phyloP scores from a whole-genome alignment of 2,888 invertebrate species.

The Drosophila putrida region DNA sequence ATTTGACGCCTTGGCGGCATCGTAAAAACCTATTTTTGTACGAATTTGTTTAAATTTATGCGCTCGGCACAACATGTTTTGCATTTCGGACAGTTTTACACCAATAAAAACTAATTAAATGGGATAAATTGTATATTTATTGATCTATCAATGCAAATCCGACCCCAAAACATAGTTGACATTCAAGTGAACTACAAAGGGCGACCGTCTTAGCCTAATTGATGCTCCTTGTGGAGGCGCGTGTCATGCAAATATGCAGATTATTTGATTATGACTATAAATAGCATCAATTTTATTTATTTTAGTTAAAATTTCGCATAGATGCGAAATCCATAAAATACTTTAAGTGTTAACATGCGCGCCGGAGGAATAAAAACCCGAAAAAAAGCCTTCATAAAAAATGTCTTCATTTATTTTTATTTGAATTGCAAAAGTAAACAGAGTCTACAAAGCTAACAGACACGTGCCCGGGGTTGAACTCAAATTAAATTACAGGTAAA shows the following conservation, averaged over 20 bases:
- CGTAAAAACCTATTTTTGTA: conserved; percentile 76
- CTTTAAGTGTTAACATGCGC: conserved; percentile 70
- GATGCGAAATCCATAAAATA: conserved; percentile 53
- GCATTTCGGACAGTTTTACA: conserved; percentile 68
- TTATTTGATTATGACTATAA: conserved; percentile 29
- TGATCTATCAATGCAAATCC: conserved; percentile 39
- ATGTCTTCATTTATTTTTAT: conserved; percentile 22
- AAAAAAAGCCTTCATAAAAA: conserved; percentile 21
- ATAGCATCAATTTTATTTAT: conserved; percentile 27
- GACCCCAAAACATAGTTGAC: conserved; percentile 19
- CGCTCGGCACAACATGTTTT: conserved; percentile 74
- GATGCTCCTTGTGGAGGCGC: conserved; percentile 19
- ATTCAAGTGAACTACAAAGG: conserved; percentile 40
- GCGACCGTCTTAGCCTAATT: conserved; percentile 11
- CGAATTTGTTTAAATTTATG: conserved; percentile 71
- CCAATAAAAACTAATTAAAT: conserved; percentile 69
- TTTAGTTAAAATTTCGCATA: conserved; percentile 31
- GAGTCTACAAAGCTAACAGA: conserved; percentile 10
- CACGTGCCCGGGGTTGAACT: conserved; percentile 51
- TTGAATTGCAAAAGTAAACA: conserved; percentile 41
- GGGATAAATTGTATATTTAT: conserved; percentile 62
- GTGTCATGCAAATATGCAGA: conserved; percentile 49
- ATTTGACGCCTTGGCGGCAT: conserved; percentile 60
- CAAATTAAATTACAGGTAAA: conserved; percentile 64
- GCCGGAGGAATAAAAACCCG: conserved; percentile 3